Evolutionary conservation across 2,888 invertebrate species (phyloP).

Genomic region (Brachyopa scutellaris): DNA sequence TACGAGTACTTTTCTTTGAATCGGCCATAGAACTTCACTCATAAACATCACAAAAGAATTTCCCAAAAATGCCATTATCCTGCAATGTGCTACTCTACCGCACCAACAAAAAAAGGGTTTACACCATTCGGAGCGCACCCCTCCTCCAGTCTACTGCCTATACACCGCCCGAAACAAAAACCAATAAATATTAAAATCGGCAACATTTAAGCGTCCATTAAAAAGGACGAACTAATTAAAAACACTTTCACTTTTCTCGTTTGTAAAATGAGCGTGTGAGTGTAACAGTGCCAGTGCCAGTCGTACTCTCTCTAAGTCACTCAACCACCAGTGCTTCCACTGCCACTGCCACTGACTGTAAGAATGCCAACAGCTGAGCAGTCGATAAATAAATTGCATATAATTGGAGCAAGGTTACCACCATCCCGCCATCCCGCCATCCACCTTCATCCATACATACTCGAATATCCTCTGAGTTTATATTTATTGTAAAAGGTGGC

Average conservation of each 20-base stretch:
- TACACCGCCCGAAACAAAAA: constrained; percentile 11
- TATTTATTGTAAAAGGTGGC: constrained; percentile 4
- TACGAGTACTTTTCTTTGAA: constrained; percentile 1
- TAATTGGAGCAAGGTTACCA: constrained; percentile 64
- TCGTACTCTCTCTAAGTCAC: constrained; percentile 16
- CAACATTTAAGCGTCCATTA: constrained; percentile 65
- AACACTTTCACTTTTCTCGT: constrained; percentile 59
- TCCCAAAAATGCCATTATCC: constrained; percentile 31
- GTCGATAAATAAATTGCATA: constrained; percentile 71
- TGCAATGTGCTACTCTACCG: constrained; percentile 24
- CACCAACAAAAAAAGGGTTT: constrained; percentile 19
- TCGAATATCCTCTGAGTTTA: neutral
- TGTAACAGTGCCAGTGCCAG: too few species aligned
- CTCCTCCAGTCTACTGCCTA: too few species aligned
- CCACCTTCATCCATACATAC: too few species aligned
- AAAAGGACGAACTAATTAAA: constrained; percentile 66
- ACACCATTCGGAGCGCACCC: neutral
- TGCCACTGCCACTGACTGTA: neutral
- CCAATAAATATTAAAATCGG: constrained; percentile 65
- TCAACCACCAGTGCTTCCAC: neutral
- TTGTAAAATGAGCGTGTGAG: constrained; percentile 21
- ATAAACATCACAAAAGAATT: constrained; percentile 41
- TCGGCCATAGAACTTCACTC: constrained; percentile 25
- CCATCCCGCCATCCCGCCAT: neutral
- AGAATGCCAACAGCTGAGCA: constrained; percentile 63